Conservation (phyloP, 2,797 vertebrate genomes). For the Diceros bicornis region DNA sequence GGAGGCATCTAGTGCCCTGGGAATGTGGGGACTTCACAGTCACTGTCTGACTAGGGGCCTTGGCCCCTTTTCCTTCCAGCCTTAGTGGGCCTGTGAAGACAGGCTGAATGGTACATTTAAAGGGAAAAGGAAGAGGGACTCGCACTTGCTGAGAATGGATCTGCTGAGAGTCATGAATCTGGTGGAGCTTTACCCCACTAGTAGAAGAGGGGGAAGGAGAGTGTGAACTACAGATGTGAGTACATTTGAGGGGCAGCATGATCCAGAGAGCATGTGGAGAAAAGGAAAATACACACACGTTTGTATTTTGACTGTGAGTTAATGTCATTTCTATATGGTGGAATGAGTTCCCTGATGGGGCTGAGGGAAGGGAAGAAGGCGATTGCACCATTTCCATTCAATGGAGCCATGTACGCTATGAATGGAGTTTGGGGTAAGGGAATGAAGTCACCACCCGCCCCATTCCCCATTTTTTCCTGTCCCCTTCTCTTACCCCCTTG, state of each 20-base stretch:
- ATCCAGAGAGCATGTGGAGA: not conserved
- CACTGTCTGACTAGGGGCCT: too few species aligned
- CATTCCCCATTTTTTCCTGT: not conserved
- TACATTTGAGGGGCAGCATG: not conserved
- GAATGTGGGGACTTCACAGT: too few species aligned
- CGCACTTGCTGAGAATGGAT: not conserved
- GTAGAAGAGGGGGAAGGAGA: not conserved
- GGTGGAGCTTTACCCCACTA: not conserved
- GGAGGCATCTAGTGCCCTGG: not conserved
- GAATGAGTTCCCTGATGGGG: not conserved
- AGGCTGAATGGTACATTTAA: not conserved
- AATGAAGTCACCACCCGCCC: not conserved
- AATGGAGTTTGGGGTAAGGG: not conserved
- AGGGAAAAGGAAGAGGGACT: not conserved
- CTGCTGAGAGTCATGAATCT: not conserved
- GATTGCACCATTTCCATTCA: not conserved
- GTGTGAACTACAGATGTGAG: not conserved
- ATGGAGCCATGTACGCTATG: not conserved
- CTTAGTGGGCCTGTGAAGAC: not conserved
- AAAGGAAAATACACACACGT: not conserved
- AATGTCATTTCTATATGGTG: too few species aligned
- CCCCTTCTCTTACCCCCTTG: not conserved
- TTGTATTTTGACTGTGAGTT: too few species aligned
- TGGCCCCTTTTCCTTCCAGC: not conserved
- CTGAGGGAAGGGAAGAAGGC: not conserved